Evolutionary conservation across 2,888 invertebrate genomes (phyloP), one percentile per base, ranked within the genome.

Genomic region (Drymonia ruficornis): DNA sequence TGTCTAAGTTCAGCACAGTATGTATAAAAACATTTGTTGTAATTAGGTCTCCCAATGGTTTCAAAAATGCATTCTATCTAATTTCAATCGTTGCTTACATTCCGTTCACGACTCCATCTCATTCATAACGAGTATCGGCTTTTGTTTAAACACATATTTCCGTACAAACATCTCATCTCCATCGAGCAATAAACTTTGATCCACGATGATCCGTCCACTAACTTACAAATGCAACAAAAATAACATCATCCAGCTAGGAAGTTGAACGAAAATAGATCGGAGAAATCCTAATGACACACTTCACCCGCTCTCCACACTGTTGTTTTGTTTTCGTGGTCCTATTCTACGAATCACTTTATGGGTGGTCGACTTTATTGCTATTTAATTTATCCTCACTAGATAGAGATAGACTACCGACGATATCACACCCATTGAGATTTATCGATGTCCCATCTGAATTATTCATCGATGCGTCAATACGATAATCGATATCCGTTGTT

Each of bases 271-370:
- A 87, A 89, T 89, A 88, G 85, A 83, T 81, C 70, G 69, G 67
- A 76, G 79, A 76, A 80, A 84, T 81, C 83, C 84, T 81, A 85
- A 87, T 88, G 88, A 88, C 87, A 88, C 82, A 86, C 82, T 84
- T 87, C 82, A 82, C 77, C 80, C 78, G 61, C 76, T 65, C 72
- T 74, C 65, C 61, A 58, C 69, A 65, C 54, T 68, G 70, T 76
- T 79, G 76, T 76, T 77, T 76, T 74, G 63, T 68, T 62, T 77
- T 72, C 67, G 72, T 58, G 61, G 62, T 62, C 65, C 60, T 74
- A 70, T 84, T 85, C 83, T 66, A 59, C 60, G 83, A 82, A 83
- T 80, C 69, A 54, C 78, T 67, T 67, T 65, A 74, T 77, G 86
- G 87, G 89, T 88, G 89, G 89, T 83, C 89, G 70, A 53, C 50